Base-by-base conservation (phyloP, 2,113 vertebrate species). In the Emydura subglobosa region DNA sequence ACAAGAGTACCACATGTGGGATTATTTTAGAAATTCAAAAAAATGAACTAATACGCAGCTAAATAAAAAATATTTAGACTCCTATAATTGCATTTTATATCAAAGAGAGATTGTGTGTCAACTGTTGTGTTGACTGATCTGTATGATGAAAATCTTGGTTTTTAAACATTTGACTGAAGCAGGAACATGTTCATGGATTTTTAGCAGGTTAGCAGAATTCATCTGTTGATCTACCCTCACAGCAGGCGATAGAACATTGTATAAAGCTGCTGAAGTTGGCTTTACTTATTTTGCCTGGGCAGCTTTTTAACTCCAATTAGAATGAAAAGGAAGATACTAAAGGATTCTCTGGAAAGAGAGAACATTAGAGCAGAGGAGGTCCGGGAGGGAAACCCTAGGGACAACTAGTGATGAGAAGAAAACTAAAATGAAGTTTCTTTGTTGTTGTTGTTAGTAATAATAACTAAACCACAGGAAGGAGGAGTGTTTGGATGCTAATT, bases 41-140 rank as follows among this genome's bases (percentile, higher is more conserved):
- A 24, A 79, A 57, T 0, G 6, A 92, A 14, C 31, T 59, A 11
- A 53, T 12, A 61, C 47, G 21, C 24, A 68, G 27, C 14, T 25
- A 1, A 8, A 27, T 10, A 14, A 34, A 34, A 3, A 2, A 54
- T 12, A 47, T 8, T 44, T 24, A 49, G 1, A 1, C 9, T 10
- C 42, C 21, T 21, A 4, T 4, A 42, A 11, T 2, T 11, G 1
- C 4, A 8, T 1, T 61, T 74, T 42, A 22, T 7, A 44, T 44
- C 39, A 24, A 12, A 74, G 72, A 42, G 13, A 59, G 39, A 10
- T 10, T 25, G 61, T n/a, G 34, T 39, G 72, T 6, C 85, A 57
- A 5, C 65, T 13, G 2, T 49, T 47, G 47, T 1, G 0, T 22
- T 83, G 61, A 24, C 1, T 6, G 27, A 24, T 12, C 39, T 16